These are phyloP conservation scores for Vidua macroura DNA, from an alignment of 2,113 vertebrate species.

Conservation along the genomic window DNA sequence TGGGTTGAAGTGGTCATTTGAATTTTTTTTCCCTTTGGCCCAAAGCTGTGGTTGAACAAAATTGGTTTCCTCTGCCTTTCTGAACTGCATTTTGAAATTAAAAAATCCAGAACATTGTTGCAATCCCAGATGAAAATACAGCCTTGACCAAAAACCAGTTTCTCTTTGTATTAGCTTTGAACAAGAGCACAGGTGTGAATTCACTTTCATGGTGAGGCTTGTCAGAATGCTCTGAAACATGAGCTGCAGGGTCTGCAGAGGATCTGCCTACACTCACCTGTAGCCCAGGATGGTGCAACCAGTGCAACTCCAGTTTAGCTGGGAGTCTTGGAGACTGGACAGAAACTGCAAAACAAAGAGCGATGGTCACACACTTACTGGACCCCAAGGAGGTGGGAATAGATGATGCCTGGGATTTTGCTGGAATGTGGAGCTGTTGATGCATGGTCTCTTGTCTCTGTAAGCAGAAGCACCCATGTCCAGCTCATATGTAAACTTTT, in stretches of 20 bases:
- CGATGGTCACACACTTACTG: accelerated
- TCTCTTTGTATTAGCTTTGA: not conserved
- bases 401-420: not conserved
- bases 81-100: not conserved
- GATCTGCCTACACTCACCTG: slow-evolving; percentile 74
- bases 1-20: not conserved
- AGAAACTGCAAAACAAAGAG: slow-evolving; percentile 77
- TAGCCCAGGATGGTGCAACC: slow-evolving; percentile 82
- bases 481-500: not conserved
- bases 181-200: not conserved
- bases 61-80: not conserved
- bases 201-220: not conserved
- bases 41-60: not conserved
- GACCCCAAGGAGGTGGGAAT: not conserved
- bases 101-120: not conserved
- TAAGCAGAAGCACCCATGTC: not conserved
- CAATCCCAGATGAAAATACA: not conserved
- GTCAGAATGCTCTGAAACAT: not conserved
- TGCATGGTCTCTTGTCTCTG: not conserved
- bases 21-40: not conserved
- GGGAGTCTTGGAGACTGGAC: slow-evolving; percentile 79
- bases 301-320: slow-evolving; percentile 76
- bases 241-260: not conserved
- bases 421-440: not conserved
- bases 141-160: not conserved